Evolutionary conservation across 2,888 invertebrate species (phyloP).

Genomic region (Leptinotarsa juncta): DNA sequence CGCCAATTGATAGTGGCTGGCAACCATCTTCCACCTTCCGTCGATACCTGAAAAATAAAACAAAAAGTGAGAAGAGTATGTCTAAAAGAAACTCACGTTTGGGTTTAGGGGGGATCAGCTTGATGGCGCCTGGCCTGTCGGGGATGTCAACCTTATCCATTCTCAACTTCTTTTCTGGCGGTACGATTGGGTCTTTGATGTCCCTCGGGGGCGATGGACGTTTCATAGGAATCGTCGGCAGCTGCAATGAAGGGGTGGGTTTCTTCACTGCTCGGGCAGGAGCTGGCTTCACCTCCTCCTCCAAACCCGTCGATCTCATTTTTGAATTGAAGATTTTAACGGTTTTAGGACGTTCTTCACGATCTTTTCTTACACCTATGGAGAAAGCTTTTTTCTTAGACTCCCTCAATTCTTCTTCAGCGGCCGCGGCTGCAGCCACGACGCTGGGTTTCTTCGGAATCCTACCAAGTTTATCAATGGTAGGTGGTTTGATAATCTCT

Average conservation of each 20-base stretch:
- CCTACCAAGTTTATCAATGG: slow-evolving; percentile 80
- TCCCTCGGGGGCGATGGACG: slow-evolving; percentile 63
- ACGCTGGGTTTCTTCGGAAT: slow-evolving; percentile 77
- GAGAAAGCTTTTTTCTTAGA: slow-evolving; percentile 79
- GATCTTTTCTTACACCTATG: slow-evolving; percentile 81
- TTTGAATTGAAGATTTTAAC: slow-evolving; percentile 93
- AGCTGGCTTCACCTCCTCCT: slow-evolving; percentile 89
- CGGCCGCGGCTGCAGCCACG: slow-evolving; percentile 61
- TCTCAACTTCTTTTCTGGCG: slow-evolving; percentile 84
- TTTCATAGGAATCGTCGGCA: slow-evolving; percentile 61
- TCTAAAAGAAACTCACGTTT: slow-evolving; percentile 82
- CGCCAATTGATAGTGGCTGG: slow-evolving; percentile 42
- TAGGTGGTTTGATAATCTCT: slow-evolving; percentile 75
- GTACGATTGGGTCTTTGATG: slow-evolving; percentile 58
- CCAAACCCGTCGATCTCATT: slow-evolving; percentile 90
- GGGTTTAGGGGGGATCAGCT: slow-evolving; percentile 88
- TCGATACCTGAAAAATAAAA: slow-evolving; percentile 56
- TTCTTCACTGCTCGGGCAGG: slow-evolving; percentile 78
- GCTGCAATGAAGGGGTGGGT: slow-evolving; percentile 67
- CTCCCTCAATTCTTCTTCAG: slow-evolving; percentile 62
- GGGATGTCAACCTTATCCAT: slow-evolving; percentile 66
- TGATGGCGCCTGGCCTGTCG: slow-evolving; percentile 85
- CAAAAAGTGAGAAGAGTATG: slow-evolving; percentile 48
- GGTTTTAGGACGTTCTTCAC: slow-evolving; percentile 82
- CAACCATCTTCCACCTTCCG: slow-evolving; percentile 48